Base-by-base conservation (phyloP, 2,797 vertebrate genomes). In the Ctenopoma kingsleyae region DNA sequence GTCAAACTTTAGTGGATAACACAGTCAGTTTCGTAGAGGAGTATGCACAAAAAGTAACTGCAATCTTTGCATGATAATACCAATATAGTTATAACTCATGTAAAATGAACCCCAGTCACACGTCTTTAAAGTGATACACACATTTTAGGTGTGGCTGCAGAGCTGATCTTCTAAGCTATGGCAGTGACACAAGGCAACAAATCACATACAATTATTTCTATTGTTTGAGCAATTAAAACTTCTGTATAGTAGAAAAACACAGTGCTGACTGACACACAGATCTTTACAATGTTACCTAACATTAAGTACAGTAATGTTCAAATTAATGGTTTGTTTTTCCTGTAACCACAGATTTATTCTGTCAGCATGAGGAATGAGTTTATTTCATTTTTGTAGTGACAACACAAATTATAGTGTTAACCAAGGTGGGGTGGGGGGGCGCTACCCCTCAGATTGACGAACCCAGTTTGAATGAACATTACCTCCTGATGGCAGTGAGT, bases 71-170 rank as follows among this genome's bases (percentile, higher is more conserved):
- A 63, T 17, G 8, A 30, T 51, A 23, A 5, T 51, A 46, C 3
- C 0, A 16, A 36, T 22, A 9, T 6, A 5, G 27, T 30, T 9
- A 10, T 23, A 12, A 22, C 3, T 48, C 2, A 6, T 15, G 8
- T 8, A 47, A 55, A 59, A 54, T 47, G 8, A 47, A 62, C n/a
- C 48, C 8, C 15, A 66, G 15, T 6, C 23, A 46, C 38, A 50
- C 16, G 23, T 44, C 5, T 53, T 35, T 46, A 20, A 50, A 62
- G 20, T 32, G 8, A 12, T 11, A 43, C 11, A 48, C 10, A 6
- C 16, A n/a, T 32, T 22, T 23, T 11, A 61, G 6, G 52, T 41
- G 11, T 1, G 15, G 44, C 30, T 61, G 20, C 46, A 8, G 22
- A 12, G 27, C 59, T 53, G 50, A 16, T 41, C 6, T 15, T 4